Evolutionary conservation across 1,140 invertebrate genomes (phyloP).

Genomic region (Penaeus vannamei): DNA sequence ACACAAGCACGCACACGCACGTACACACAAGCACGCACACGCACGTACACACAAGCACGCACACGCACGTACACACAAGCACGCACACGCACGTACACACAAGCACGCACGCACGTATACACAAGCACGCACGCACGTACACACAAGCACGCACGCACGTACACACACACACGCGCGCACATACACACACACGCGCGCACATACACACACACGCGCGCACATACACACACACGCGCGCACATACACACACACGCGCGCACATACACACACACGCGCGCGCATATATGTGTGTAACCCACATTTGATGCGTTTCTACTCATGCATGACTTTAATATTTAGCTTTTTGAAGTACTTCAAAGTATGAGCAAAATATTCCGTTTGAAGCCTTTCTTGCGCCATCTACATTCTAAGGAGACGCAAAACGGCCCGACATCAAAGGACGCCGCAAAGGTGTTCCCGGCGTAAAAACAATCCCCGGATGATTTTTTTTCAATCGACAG

Average conservation of each 20-base stretch:
- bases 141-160: neutral
- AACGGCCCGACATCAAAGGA: no score
- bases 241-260: conserved; percentile 4
- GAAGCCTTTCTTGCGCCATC: no score
- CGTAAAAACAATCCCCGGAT: no score
- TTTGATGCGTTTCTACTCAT: no score
- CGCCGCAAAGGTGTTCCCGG: no score
- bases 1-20: conserved; percentile 10
- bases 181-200: conserved; percentile 10
- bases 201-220: conserved; percentile 10
- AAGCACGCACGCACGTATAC: neutral
- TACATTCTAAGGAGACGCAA: no score
- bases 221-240: conserved; percentile 10
- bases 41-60: conserved; percentile 4
- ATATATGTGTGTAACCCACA: neutral
- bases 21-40: conserved; percentile 4
- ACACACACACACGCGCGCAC: conserved; percentile 10
- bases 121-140: no score
- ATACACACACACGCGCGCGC: conserved; percentile 9
- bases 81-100: neutral
- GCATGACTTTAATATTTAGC: no score
- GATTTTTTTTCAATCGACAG: no score
- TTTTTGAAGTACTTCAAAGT: no score
- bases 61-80: neutral
- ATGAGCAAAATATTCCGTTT: no score